Evolutionary conservation across 2,113 vertebrate species (phyloP), one percentile per base, ranked within the genome.

Genomic region (Petaurus breviceps): DNA sequence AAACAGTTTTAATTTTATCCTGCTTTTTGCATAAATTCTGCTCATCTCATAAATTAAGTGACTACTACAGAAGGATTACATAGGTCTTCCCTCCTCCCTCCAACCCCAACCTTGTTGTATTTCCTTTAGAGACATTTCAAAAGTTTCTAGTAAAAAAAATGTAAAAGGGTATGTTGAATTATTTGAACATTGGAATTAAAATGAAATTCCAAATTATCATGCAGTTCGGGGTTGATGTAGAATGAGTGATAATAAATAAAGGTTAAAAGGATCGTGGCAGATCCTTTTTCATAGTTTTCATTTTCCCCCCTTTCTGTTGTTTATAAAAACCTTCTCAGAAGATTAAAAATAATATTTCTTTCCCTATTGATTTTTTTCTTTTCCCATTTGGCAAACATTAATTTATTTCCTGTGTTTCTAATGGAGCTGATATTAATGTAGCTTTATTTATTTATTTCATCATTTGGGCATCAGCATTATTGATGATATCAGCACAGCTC

Each of bases 311-410:
- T 98, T 98, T 98, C 97, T 96, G 97, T 98, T 98, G 98, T 98
- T 98, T 98, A 98, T 98, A 98, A 98, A 99, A 99, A 98, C 94
- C 98, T 97, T 98, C 98, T 99, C 98, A 98, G 98, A 99, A 99
- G 98, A 98, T 99, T 99, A 99, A 99, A 99, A 99, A 99, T 99
- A 99, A 98, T 98, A 98, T 99, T 98, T 98, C 98, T 98, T 98
- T 98, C 96, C 95, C 96, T 98, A 98, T 98, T 98, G 98, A 98
- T 98, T 98, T 99, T 99, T 98, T 97, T 96, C 95, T 98, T 99
- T 97, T 93, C 95, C 97, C 98, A 98, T 98, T 98, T 98, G 98
- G 98, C 98, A 98, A 98, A 97, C 97, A 98, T 98, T 98, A 98
- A 98, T 98, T 98, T 98, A 98, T 98, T 98, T 98, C 95, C 98